These are phyloP conservation scores for Thaumetopoea pityocampa DNA, from an alignment of 1,140 invertebrate species.

Conservation along the genomic window DNA sequence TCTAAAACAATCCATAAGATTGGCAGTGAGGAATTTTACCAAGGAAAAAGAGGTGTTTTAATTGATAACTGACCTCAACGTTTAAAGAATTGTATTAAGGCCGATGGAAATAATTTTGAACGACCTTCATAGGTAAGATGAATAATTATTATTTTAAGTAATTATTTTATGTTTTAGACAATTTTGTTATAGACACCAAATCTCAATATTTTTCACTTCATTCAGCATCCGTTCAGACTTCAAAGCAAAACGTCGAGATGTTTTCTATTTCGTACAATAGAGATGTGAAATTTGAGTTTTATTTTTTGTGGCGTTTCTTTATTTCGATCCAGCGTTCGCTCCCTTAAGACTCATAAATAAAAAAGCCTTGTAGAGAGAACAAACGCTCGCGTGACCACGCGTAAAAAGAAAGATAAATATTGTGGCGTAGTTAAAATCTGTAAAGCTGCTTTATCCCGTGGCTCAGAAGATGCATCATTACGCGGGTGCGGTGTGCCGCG, in stretches of 20 bases:
- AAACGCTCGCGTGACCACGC: slow-evolving; percentile 25
- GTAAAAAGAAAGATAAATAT: slow-evolving; percentile 22
- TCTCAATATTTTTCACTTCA: not conserved
- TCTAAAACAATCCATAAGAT: too few species aligned
- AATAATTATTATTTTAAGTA: too few species aligned
- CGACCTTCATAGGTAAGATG: too few species aligned
- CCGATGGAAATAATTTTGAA: too few species aligned
- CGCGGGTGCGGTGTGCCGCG: slow-evolving; percentile 41
- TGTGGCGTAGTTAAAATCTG: slow-evolving; percentile 40
- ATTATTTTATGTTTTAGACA: too few species aligned
- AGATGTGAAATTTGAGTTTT: slow-evolving; percentile 9
- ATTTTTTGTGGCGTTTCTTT: slow-evolving; percentile 13
- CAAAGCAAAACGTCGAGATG: not conserved
- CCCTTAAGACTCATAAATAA: slow-evolving; percentile 20
- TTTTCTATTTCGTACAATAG: slow-evolving; percentile 7
- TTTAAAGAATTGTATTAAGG: too few species aligned
- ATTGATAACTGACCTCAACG: too few species aligned
- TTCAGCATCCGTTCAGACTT: not conserved
- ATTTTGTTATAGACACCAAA: too few species aligned
- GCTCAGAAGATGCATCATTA: slow-evolving; percentile 69
- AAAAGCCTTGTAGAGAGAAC: slow-evolving; percentile 13
- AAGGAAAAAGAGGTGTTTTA: too few species aligned
- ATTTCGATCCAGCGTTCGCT: not conserved
- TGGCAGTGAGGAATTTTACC: too few species aligned
- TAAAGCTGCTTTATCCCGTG: slow-evolving; percentile 46